These are phyloP conservation scores for Dichetophora obliterata DNA, from an alignment of 2,888 invertebrate species.

Conservation along the genomic window DNA sequence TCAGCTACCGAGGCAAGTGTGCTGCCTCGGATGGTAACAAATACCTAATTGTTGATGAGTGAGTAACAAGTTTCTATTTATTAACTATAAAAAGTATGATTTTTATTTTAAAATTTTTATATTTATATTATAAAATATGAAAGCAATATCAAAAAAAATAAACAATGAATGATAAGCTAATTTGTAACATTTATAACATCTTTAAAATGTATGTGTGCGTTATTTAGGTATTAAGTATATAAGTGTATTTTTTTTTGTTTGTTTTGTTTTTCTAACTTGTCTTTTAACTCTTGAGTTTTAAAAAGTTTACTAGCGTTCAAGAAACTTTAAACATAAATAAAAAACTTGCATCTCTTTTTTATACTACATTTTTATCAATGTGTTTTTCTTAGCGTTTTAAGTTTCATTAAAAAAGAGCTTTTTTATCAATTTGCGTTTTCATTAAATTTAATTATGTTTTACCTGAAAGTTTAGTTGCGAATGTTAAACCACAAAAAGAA, in stretches of 20 bases:
- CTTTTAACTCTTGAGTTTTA: conserved; percentile 43
- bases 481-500: conserved; percentile 29
- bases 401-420: conserved; percentile 40
- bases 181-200: neutral
- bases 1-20: conserved; percentile 89
- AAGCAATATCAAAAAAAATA: neutral
- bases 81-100: neutral
- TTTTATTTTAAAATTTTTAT: neutral
- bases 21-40: conserved; percentile 88
- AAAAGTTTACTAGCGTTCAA: conserved; percentile 39
- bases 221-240: neutral
- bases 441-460: conserved; percentile 24
- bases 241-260: conserved; percentile 11
- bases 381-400: conserved; percentile 45
- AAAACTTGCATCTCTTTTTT: conserved; percentile 43
- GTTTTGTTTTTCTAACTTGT: conserved; percentile 5
- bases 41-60: conserved; percentile 90
- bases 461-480: conserved; percentile 19
- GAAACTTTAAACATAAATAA: conserved; percentile 37
- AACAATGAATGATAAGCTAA: conserved; percentile 1
- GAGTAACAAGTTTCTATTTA: conserved; percentile 71
- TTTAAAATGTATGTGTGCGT: neutral
- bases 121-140: conserved; percentile 13
- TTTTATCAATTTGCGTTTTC: conserved; percentile 40
- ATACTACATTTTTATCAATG: conserved; percentile 19